These are phyloP conservation scores for Gymnorhina tibicen DNA, from an alignment of 2,113 vertebrate species.

Conservation along the genomic window DNA sequence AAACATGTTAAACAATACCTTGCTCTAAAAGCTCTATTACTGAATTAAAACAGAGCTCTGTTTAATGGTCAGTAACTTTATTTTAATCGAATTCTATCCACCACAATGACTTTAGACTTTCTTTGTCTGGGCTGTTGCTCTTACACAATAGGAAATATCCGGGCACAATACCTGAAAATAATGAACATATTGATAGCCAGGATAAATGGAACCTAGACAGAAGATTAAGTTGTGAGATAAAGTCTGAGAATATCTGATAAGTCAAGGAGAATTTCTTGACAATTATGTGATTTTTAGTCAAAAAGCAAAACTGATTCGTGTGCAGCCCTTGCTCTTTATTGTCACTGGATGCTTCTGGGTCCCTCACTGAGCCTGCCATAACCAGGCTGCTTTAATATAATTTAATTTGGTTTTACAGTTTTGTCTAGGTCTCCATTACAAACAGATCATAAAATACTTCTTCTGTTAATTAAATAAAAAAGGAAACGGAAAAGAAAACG, in stretches of 20 bases:
- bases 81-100: neutral
- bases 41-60: neutral
- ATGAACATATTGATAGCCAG: neutral
- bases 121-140: neutral
- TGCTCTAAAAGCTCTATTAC: neutral
- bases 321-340: neutral
- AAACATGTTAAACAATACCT: slow-evolving; percentile 42
- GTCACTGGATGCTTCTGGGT: neutral
- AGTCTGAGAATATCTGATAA: neutral
- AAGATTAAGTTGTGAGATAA: neutral
- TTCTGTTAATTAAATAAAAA: neutral
- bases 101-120: neutral
- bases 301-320: neutral
- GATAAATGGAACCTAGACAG: neutral
- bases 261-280: neutral
- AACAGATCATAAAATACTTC: neutral
- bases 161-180: neutral
- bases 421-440: neutral
- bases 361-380: neutral
- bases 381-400: neutral
- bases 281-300: neutral
- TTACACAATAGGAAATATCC: slow-evolving; percentile 3
- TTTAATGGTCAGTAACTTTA: neutral
- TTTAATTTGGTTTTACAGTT: neutral
- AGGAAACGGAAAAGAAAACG: neutral